These are phyloP conservation scores for Sebastes goodei DNA, from an alignment of 2,797 vertebrate species.

Conservation along the genomic window DNA sequence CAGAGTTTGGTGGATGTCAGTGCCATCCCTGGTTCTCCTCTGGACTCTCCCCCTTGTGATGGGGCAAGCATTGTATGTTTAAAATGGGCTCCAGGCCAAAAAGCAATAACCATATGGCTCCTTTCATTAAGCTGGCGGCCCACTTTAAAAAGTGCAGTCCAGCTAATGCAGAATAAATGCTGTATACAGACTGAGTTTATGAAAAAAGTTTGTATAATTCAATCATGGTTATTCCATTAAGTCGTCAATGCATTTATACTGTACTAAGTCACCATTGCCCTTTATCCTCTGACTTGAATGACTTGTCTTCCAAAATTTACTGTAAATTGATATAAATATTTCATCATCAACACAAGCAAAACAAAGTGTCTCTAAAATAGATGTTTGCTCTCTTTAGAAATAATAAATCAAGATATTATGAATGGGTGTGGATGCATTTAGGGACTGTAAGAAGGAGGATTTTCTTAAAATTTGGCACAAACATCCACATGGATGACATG, in stretches of 20 bases:
- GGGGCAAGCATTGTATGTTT: background rate
- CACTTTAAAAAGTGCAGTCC: background rate
- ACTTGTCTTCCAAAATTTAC: constrained; percentile 22
- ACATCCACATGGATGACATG: too few relatives aligned
- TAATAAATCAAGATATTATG: too few relatives aligned
- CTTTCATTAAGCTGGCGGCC: constrained; percentile 12
- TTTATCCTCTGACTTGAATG: constrained; percentile 1
- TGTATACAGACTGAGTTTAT: background rate
- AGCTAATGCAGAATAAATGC: constrained; percentile 33
- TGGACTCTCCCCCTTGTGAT: background rate
- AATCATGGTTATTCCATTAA: constrained; percentile 26
- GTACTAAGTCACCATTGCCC: background rate
- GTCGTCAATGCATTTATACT: constrained; percentile 23
- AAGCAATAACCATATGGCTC: constrained; percentile 9
- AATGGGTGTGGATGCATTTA: too few relatives aligned
- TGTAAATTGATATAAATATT: background rate
- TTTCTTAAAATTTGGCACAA: too few relatives aligned
- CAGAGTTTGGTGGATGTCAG: background rate
- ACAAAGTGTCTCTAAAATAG: too few relatives aligned
- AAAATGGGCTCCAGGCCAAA: constrained; percentile 14
- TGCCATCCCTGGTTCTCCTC: background rate
- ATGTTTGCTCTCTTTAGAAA: too few relatives aligned
- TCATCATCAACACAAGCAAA: too few relatives aligned
- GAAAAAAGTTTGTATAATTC: constrained; percentile 15
- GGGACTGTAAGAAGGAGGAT: too few relatives aligned